phyloP scores from a whole-genome alignment of 2,113 vertebrate species.

The Mirounga angustirostris region DNA sequence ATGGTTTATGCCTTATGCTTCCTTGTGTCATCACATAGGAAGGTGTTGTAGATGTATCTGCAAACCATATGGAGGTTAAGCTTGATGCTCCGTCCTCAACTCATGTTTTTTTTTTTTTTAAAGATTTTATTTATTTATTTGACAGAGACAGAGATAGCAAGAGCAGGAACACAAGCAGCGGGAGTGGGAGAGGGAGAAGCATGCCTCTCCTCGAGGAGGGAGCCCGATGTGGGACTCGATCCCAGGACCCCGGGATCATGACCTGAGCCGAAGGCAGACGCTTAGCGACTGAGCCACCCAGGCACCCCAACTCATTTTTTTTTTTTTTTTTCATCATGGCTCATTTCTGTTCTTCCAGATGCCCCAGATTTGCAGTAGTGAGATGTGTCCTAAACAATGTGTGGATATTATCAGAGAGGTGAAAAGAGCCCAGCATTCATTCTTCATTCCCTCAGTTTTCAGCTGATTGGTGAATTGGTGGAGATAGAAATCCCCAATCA shows the following conservation, averaged over 20 bases:
- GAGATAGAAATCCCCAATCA: neutral
- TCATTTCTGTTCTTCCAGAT: neutral
- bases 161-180: too few species aligned
- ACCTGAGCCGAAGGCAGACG: too few species aligned
- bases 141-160: too few species aligned
- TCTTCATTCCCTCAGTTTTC: neutral
- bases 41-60: too few species aligned
- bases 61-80: neutral
- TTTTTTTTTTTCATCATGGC: too few species aligned
- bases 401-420: neutral
- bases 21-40: neutral
- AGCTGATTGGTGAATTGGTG: neutral
- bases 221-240: too few species aligned
- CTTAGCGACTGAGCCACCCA: too few species aligned
- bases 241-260: too few species aligned
- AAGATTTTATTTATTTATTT: too few species aligned
- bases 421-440: neutral
- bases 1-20: neutral
- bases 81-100: neutral
- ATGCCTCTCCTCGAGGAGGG: too few species aligned
- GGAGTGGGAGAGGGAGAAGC: too few species aligned
- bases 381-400: neutral
- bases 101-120: neutral
- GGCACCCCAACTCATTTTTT: too few species aligned
- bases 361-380: neutral